Base-by-base conservation (phyloP, 2,888 invertebrate species). In the Nomada lathburiana region DNA sequence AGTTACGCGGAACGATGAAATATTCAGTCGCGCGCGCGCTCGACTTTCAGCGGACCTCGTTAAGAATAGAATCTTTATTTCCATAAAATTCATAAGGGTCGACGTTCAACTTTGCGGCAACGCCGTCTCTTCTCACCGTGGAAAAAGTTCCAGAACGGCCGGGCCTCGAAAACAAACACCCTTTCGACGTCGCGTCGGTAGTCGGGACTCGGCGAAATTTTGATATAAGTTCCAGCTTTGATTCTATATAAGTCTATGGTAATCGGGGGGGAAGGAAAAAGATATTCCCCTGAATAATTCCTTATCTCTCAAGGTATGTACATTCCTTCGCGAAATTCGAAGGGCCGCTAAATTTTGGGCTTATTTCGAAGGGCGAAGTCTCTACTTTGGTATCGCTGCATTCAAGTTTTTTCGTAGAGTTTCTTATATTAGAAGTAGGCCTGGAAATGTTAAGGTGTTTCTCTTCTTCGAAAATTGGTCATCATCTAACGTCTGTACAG, bases 51-150 rank as follows among this genome's bases (percentile, higher is more conserved):
- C 80, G 80, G 80, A 80, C 80, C 80, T 80, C 80, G 80, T 80
- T 80, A 80, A 80, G 80, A 80, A 80, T 80, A 80, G 80, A 80
- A 80, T 80, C 80, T 80, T 80, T 80, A 80, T 80, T 80, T 80
- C 80, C 80, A 80, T 80, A 80, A 80, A 80, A 80, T 80, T 71
- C 80, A 80, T 80, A 79, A 80, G 80, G 80, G 71, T 63, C 62
- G 80, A 26, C 71, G 71, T 80, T 80, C 71, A 80, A 80, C 80
- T 80, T 80, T 67, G 13, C 70, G 69, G 59, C 52, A 26, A 47
- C 69, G 70, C 53, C 60, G 47, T 42, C 13, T 29, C 36, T 23
- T 11, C 29, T 7, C 13, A 3, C 42, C 52, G 52, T 36, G 70
- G 23, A 53, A 78, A 79, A 80, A 80, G 79, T 80, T 80, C 64